These are phyloP conservation scores for Slavum lentiscoides DNA, from an alignment of 2,888 invertebrate species.

Conservation along the genomic window DNA sequence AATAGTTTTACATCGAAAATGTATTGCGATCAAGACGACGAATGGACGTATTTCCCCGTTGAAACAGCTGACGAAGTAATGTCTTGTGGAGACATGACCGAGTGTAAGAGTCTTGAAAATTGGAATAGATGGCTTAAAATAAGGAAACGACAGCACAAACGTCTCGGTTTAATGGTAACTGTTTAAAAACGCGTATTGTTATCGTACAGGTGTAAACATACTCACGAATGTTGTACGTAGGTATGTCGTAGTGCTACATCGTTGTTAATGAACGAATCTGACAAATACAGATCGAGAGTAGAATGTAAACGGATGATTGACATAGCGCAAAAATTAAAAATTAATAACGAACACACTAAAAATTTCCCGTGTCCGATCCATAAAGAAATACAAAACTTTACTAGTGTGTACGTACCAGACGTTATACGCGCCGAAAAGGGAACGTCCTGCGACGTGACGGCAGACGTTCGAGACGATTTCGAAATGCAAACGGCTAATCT, in stretches of 20 bases:
- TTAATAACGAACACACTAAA: neutral
- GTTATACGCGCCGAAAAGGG: conserved; percentile 22
- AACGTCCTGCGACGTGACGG: neutral
- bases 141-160: conserved; percentile 26
- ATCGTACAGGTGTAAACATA: neutral
- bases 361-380: neutral
- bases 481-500: neutral
- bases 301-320: conserved; percentile 22
- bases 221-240: neutral
- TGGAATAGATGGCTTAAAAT: conserved; percentile 48
- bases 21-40: neutral
- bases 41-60: conserved; percentile 21
- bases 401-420: conserved; percentile 18
- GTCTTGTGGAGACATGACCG: neutral
- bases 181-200: neutral
- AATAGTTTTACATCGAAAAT: conserved; percentile 18
- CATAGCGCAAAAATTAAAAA: conserved; percentile 14
- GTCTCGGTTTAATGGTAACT: conserved; percentile 32
- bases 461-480: neutral
- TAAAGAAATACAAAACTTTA: conserved; percentile 14
- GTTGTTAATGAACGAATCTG: conserved; percentile 26
- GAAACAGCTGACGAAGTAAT: conserved; percentile 45
- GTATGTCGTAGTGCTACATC: conserved; percentile 33
- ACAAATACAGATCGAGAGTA: conserved; percentile 36
- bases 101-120: conserved; percentile 20